Evolutionary conservation across 1,140 invertebrate genomes (phyloP).

Genomic region (Tetramorium alpestre): DNA sequence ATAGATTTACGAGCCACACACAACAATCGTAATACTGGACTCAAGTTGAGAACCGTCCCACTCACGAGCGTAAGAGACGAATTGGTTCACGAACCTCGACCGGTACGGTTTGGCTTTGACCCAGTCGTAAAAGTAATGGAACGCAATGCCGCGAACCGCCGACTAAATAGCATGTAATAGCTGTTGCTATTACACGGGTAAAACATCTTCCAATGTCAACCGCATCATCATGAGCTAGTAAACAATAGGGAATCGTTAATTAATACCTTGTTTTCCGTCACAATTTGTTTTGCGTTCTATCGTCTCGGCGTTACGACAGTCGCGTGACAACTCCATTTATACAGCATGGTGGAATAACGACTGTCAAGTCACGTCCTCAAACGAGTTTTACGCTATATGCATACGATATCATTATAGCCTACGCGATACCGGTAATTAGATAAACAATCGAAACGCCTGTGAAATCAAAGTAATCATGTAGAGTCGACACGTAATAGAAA

Average conservation of each 20-base stretch:
- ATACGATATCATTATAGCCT: conserved; percentile 27
- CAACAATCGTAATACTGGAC: not conserved
- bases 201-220: conserved; percentile 67
- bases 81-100: conserved; percentile 78
- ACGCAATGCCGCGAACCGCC: conserved; percentile 76
- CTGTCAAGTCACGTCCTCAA: conserved; percentile 57
- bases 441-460: conserved; percentile 20
- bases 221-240: conserved; percentile 60
- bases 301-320: conserved; percentile 63
- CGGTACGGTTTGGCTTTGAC: conserved; percentile 78
- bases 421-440: conserved; percentile 11
- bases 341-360: conserved; percentile 60
- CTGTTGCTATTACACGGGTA: conserved; percentile 66
- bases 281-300: conserved; percentile 65
- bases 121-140: conserved; percentile 83
- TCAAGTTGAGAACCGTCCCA: conserved; percentile 70
- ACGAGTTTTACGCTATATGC: conserved; percentile 49
- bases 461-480: not conserved
- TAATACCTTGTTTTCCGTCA: conserved; percentile 68
- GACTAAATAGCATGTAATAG: conserved; percentile 83
- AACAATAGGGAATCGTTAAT: conserved; percentile 71
- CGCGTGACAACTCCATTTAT: conserved; percentile 69
- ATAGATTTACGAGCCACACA: conserved; percentile 5
- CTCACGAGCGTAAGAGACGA: conserved; percentile 70
- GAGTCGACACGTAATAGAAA: not conserved